Conservation (phyloP, 2,888 invertebrate species). For the Cactoblastis cactorum region DNA sequence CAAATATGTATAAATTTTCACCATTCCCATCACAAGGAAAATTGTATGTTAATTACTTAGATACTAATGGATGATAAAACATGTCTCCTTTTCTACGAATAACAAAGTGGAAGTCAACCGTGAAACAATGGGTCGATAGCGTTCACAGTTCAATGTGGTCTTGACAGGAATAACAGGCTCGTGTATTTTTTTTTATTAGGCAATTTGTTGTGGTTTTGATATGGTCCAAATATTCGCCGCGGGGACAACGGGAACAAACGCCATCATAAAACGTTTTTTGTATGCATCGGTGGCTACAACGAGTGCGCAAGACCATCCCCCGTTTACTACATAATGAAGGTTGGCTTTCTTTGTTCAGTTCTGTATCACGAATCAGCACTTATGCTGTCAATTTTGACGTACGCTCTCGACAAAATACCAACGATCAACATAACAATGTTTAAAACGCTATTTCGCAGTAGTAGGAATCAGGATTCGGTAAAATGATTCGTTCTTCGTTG, state of each 20-base stretch:
- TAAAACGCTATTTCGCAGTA: slow-evolving; percentile 11
- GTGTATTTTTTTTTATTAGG: background rate
- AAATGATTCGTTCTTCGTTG: background rate
- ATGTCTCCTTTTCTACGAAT: slow-evolving; percentile 3
- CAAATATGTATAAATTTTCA: slow-evolving; percentile 2
- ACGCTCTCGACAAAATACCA: slow-evolving; percentile 17
- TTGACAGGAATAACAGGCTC: background rate
- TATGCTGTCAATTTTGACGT: slow-evolving; percentile 24
- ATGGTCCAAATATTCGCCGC: background rate
- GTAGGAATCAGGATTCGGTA: background rate
- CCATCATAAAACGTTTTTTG: background rate
- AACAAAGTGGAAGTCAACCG: slow-evolving; percentile 7
- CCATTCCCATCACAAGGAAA: background rate
- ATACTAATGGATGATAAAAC: slow-evolving; percentile 1
- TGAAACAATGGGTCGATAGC: slow-evolving; percentile 8
- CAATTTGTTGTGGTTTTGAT: background rate
- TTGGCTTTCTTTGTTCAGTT: slow-evolving; percentile 20
- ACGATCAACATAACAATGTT: slow-evolving; percentile 15
- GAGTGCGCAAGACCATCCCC: slow-evolving; percentile 4
- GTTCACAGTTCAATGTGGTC: background rate
- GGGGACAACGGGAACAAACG: background rate
- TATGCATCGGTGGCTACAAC: background rate
- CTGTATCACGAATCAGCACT: slow-evolving; percentile 24
- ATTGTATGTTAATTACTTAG: background rate
- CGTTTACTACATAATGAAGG: slow-evolving; percentile 19